Evolutionary conservation across 1,140 invertebrate species (phyloP), one percentile per base, ranked within the genome.

Genomic region (Formica selysi): DNA sequence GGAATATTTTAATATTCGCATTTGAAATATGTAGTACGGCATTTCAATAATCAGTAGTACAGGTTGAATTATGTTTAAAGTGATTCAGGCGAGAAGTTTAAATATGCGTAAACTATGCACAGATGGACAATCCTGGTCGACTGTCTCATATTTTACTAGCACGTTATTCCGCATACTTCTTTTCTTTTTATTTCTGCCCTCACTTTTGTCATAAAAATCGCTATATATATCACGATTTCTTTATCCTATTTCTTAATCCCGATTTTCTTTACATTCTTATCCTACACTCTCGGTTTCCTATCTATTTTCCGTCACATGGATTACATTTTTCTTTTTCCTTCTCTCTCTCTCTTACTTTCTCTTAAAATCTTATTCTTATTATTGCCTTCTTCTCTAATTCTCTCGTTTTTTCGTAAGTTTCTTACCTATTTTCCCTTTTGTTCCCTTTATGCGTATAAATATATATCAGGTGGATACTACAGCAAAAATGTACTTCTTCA

Each of bases 181-280:
- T 59, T n/a, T 41, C 6, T n/a, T 71, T 57, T 59, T 73, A 71
- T 44, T 44, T 61, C 79, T 44, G 67, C 32, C 32, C 59, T n/a
- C 16, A 36, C 36, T 80, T 32, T 41, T 51, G 36, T 80, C 22
- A 22, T n/a, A 13, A 7, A 26, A 29, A 11, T 3, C 11, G 7
- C 19, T 54, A 64, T 65, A 68, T 8, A 68, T 68, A 54, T 36
- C 36, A 22, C 68, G 26, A 38, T 73, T 83, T 73, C 41, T 29
- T 73, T 61, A 73, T 83, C 54, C 67, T 83, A 83, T 61, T 83
- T 73, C 68, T 61, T 83, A 83, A 73, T 83, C 41, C 38, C 29
- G 41, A 73, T 83, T 73, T 83, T 61, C 68, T 44, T 26, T 11
- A 11, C 19, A 51, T 13, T 61, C 51, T 81, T 81, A 81, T 73